A percentile compares a stretch with the other conserved stretches of the same genome.
These are phyloP conservation scores for Cyanistes caeruleus DNA, from an alignment of 2,113 vertebrate species.

Conservation along the genomic window DNA sequence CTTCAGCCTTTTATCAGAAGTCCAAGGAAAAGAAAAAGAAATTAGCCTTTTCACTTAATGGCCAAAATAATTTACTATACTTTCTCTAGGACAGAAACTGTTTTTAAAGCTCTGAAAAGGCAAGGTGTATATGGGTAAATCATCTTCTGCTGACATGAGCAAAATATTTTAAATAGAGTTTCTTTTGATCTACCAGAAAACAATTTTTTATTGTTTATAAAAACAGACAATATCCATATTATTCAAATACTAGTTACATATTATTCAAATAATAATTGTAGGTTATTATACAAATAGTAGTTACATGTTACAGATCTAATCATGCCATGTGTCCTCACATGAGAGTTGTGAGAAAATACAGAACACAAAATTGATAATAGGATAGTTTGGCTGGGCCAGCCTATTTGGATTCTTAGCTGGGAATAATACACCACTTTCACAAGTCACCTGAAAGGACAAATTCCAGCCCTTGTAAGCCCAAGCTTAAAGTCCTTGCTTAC, in stretches of 20 bases:
- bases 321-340: background rate
- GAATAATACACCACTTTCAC: background rate
- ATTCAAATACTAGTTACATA: background rate
- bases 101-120: background rate
- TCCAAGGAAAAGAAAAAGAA: slow-evolving; percentile 10
- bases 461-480: background rate
- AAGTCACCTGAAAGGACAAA: background rate
- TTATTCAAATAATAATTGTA: background rate
- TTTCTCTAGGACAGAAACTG: background rate
- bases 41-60: background rate
- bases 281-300: background rate
- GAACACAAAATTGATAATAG: background rate
- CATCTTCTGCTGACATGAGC: background rate
- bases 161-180: background rate
- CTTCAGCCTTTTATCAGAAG: background rate
- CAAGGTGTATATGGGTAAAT: background rate
- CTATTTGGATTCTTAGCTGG: background rate
- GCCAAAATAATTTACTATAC: background rate
- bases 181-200: background rate
- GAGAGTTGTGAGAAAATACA: background rate
- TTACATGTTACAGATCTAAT: background rate
- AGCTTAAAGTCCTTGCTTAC: background rate
- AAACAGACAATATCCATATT: background rate
- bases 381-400: background rate
- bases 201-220: background rate